Evolutionary conservation across 2,113 vertebrate genomes (phyloP).

Genomic region (Globicephala melas): DNA sequence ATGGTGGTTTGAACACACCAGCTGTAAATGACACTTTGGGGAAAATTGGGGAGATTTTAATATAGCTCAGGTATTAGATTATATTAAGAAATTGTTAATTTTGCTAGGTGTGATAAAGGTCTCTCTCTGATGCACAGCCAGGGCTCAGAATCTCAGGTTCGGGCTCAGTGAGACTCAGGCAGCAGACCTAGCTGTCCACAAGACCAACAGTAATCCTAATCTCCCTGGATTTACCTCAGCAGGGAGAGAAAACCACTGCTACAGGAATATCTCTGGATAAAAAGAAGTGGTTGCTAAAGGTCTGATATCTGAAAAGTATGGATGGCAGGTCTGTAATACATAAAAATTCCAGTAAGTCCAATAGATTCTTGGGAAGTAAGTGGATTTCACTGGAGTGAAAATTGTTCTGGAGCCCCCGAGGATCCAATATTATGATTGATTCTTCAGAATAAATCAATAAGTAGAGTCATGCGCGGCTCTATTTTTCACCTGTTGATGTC

Average conservation of each 20-base stretch:
- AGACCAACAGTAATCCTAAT: background rate
- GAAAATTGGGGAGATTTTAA: background rate
- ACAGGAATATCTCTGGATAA: background rate
- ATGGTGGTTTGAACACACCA: background rate
- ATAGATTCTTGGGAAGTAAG: background rate
- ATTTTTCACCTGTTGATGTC: background rate
- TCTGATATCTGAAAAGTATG: background rate
- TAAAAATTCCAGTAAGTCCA: background rate
- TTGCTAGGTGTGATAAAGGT: background rate
- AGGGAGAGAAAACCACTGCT: background rate
- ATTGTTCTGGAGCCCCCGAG: background rate
- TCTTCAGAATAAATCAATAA: background rate
- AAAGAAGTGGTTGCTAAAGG: background rate
- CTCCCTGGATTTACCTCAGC: background rate
- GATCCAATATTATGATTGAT: background rate
- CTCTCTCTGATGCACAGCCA: background rate
- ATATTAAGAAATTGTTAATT: background rate
- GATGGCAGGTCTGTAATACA: background rate
- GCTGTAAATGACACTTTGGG: background rate
- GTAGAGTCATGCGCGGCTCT: background rate
- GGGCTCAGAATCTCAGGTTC: background rate
- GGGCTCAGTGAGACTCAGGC: background rate
- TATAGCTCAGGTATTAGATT: background rate
- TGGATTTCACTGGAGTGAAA: background rate
- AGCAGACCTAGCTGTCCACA: background rate